These are phyloP conservation scores for Micronisus gabar DNA, from an alignment of 2,113 vertebrate genomes.

Conservation along the genomic window DNA sequence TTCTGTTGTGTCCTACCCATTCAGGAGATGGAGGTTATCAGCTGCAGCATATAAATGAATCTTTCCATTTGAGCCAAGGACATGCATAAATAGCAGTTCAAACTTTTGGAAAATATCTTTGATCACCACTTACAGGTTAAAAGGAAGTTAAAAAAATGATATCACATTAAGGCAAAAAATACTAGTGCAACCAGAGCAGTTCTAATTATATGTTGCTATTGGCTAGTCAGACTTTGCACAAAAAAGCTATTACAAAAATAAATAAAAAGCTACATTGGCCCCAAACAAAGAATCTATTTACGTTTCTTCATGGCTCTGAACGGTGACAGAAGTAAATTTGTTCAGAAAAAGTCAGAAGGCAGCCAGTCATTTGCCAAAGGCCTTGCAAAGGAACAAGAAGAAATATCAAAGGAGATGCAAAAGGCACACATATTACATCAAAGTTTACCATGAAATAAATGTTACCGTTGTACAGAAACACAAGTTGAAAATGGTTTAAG, in stretches of 20 bases:
- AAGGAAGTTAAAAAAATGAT: conserved; percentile 38
- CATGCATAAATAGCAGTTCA: conserved; percentile 34
- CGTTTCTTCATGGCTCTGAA: conserved; percentile 24
- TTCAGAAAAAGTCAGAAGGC: background rate
- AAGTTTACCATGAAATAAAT: conserved; percentile 59
- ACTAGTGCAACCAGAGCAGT: conserved; percentile 12
- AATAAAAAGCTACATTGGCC: background rate
- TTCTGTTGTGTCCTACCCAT: background rate
- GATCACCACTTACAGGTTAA: conserved; percentile 44
- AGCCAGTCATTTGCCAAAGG: conserved; percentile 29
- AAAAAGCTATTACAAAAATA: conserved; percentile 32
- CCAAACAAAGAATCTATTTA: conserved; percentile 36
- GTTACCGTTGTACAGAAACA: conserved; percentile 12
- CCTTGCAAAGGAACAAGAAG: conserved; percentile 27
- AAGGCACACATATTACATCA: conserved; percentile 24
- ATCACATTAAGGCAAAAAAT: background rate
- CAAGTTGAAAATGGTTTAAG: background rate
- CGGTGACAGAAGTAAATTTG: background rate
- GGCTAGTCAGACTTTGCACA: conserved; percentile 18
- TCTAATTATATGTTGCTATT: conserved; percentile 47
- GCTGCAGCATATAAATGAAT: background rate
- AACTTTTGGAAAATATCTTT: conserved; percentile 25
- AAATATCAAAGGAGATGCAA: conserved; percentile 51
- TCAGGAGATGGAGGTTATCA: background rate
- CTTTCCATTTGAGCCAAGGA: background rate